These are phyloP conservation scores for Drosophila melanogaster DNA, from an alignment of 1,140 invertebrate species.

Conservation along the genomic window DNA sequence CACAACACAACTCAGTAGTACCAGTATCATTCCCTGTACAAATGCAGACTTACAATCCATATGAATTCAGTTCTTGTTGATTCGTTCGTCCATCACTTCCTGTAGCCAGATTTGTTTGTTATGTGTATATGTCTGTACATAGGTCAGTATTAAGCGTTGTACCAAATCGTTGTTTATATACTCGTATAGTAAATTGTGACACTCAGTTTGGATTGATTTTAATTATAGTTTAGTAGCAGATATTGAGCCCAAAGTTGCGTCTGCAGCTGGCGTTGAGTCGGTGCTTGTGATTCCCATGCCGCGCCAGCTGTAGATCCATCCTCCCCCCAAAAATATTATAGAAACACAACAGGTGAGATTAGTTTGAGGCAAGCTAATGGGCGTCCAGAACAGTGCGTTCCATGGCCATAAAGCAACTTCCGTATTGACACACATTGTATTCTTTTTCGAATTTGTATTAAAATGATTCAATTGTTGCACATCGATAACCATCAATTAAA, in stretches of 20 bases:
- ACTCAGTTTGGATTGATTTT: constrained; percentile 19
- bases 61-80: constrained; percentile 19
- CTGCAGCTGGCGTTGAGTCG: constrained; percentile 1
- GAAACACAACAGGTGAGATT: background rate
- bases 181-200: constrained; percentile 26
- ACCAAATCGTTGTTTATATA: constrained; percentile 64
- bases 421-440: background rate
- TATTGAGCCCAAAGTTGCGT: constrained; percentile 2
- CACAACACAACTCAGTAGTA: constrained; percentile 16
- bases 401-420: constrained; percentile 6
- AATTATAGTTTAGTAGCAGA: constrained; percentile 13
- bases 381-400: constrained; percentile 3
- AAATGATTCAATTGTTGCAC: background rate
- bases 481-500: background rate
- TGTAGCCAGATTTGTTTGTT: constrained; percentile 15
- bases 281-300: constrained; percentile 5
- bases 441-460: background rate
- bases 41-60: constrained; percentile 11
- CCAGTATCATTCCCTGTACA: constrained; percentile 41
- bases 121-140: constrained; percentile 42
- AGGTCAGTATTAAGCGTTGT: constrained; percentile 76
- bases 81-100: constrained; percentile 4
- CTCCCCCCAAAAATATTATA: background rate
- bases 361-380: background rate
- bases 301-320: background rate